Evolutionary conservation across 1,140 invertebrate genomes (phyloP).

Genomic region (Melanaphis sacchari): DNA sequence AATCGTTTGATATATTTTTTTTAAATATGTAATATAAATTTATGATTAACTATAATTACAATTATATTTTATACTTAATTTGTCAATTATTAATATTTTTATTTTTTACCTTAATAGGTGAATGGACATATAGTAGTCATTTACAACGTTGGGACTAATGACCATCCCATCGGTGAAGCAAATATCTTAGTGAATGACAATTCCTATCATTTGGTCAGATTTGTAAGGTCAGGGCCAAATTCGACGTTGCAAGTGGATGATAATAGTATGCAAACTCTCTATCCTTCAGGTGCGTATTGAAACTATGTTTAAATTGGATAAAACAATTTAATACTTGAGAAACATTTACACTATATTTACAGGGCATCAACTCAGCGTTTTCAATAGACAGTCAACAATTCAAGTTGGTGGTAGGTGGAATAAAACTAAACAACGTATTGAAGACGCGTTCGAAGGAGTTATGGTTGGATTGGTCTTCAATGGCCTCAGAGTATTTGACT

Average conservation of each 20-base stretch:
- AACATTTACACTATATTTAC: constrained; percentile 53
- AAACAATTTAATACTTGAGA: neutral
- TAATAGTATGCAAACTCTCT: constrained; percentile 81
- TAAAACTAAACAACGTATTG: constrained; percentile 71
- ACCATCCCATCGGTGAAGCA: constrained; percentile 90
- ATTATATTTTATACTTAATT: neutral
- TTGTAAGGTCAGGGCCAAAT: constrained; percentile 86
- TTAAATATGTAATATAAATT: neutral
- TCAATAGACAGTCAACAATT: constrained; percentile 90
- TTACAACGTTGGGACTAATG: constrained; percentile 92
- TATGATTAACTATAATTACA: neutral
- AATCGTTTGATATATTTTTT: neutral
- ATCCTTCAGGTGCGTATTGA: constrained; percentile 73
- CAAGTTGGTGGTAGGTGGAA: constrained; percentile 88
- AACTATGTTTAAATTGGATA: neutral
- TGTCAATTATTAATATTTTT: neutral
- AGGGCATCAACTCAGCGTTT: constrained; percentile 88
- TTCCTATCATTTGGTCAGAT: constrained; percentile 89
- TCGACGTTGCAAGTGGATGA: constrained; percentile 92
- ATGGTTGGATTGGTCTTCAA: constrained; percentile 90
- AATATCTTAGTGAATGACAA: constrained; percentile 91
- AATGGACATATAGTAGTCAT: constrained; percentile 78
- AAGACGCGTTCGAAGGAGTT: constrained; percentile 82
- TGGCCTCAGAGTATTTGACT: constrained; percentile 81
- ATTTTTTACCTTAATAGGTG: neutral